Evolutionary conservation across 2,888 invertebrate species (phyloP), one percentile per base, ranked within the genome.

Genomic region (Ectemnius lituratus): DNA sequence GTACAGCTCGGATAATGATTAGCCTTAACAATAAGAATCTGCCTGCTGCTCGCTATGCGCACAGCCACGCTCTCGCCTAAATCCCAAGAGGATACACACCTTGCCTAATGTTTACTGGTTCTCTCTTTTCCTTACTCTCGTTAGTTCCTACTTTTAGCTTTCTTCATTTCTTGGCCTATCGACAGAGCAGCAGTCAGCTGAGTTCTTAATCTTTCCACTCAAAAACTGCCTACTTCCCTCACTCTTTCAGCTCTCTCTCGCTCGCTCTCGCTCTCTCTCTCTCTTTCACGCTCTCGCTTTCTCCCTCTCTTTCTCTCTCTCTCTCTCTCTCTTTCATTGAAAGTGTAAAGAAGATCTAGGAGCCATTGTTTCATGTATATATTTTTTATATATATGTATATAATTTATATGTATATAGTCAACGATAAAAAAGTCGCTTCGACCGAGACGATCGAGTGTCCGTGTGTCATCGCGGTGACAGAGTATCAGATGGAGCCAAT

Each of bases 21-120:
- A 70, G 18, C 57, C 73, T 76, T 76, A 76, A 65, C 62, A 14
- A 60, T 72, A 68, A 20, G 70, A 68, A 23, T 66, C 58, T 76
- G 68, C 71, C 67, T 66, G 56, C 67, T 66, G 56, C 62, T 61
- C 59, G 63, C 70, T 64, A 81, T 69, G 57, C 75, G 81, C 79
- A 84, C 84, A 83, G 82, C 80, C 83, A 75, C 79, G 72, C 82
- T 14, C 52, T 75, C 80, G 79, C 73, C 72, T 73, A 71, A 76
- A 68, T 47, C 52, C 74, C 73, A 60, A 62, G 64, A 76, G 59
- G 66, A 59, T 70, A 47, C 20, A 49, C 58, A 49, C 58, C 56
- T 46, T 64, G 27, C n/a, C 52, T 52, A 45, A 13, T 18, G 16
- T 4, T 6, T 46, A 14, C 28, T 13, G 18, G 14, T n/a, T 61